A percentile compares a stretch with the other conserved stretches of the same genome.
Evolutionary conservation across 2,113 vertebrate species (phyloP).

Genomic region (Carassius gibelio): DNA sequence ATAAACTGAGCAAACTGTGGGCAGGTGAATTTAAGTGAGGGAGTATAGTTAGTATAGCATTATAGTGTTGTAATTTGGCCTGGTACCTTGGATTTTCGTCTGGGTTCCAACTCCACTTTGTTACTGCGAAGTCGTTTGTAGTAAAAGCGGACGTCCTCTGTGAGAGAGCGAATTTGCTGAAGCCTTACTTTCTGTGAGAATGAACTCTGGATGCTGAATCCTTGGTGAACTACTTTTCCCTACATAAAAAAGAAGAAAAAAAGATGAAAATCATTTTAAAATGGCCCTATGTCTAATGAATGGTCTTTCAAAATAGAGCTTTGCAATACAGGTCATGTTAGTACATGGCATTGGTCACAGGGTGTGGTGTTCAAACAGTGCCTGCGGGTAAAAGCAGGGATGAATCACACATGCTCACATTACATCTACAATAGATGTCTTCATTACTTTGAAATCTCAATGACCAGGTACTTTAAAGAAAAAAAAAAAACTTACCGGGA

Average conservation of each 20-base stretch:
- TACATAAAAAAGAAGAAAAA: conserved; percentile 60
- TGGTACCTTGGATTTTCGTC: conserved; percentile 92
- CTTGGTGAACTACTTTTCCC: conserved; percentile 96
- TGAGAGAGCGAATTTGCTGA: conserved; percentile 89
- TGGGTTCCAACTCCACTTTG: conserved; percentile 92
- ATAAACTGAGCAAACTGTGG: background rate
- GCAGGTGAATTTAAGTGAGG: background rate
- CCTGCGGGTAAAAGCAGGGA: background rate
- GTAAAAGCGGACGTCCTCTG: conserved; percentile 92
- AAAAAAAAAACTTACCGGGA: conserved; percentile 79
- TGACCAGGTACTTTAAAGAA: background rate
- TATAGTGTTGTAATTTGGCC: background rate
- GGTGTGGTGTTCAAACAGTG: conserved; percentile 27
- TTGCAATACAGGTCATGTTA: conserved; percentile 12
- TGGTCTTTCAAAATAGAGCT: background rate
- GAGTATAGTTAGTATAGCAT: background rate
- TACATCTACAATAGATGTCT: background rate
- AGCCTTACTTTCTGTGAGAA: conserved; percentile 96
- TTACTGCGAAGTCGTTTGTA: conserved; percentile 90
- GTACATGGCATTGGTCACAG: conserved; percentile 18
- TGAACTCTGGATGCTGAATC: conserved; percentile 91
- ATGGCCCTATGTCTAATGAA: background rate
- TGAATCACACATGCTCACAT: conserved; percentile 5
- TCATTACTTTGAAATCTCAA: background rate
- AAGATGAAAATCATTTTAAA: background rate